Evolutionary conservation across 2,797 vertebrate species (phyloP).

Genomic region (Tragelaphus eurycerus): DNA sequence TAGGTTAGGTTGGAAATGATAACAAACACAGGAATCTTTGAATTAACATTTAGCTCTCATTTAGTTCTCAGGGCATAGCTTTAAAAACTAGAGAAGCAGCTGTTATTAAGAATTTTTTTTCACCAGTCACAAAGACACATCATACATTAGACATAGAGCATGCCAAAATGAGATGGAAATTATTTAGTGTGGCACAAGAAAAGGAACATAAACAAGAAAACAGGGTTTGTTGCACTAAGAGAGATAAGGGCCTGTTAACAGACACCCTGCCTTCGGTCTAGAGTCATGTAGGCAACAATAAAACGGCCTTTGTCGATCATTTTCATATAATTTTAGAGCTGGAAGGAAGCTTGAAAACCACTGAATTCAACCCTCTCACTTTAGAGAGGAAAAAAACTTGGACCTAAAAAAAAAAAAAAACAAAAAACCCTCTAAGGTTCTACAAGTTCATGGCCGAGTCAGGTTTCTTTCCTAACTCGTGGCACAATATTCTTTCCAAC

Average conservation of each 20-base stretch:
- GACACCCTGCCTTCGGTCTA: background rate
- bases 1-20: constrained; percentile 52
- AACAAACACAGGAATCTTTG: constrained; percentile 54
- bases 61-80: constrained; percentile 47
- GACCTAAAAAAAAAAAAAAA: background rate
- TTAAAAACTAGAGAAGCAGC: constrained; percentile 46
- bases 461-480: background rate
- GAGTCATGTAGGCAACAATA: background rate
- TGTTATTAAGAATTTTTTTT: constrained; percentile 38
- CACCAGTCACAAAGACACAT: constrained; percentile 43
- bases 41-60: constrained; percentile 63
- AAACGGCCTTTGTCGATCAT: background rate
- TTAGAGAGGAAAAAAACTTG: background rate
- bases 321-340: background rate
- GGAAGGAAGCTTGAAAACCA: background rate
- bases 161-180: constrained; percentile 47
- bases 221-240: background rate
- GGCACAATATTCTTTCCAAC: background rate
- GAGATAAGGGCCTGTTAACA: background rate
- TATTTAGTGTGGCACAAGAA: background rate
- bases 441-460: background rate
- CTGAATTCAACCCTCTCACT: background rate
- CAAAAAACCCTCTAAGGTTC: background rate
- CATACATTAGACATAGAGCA: background rate
- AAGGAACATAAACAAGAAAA: constrained; percentile 42